phyloP scores from a whole-genome alignment of 2,113 vertebrate species.

The Notiomystis cincta region DNA sequence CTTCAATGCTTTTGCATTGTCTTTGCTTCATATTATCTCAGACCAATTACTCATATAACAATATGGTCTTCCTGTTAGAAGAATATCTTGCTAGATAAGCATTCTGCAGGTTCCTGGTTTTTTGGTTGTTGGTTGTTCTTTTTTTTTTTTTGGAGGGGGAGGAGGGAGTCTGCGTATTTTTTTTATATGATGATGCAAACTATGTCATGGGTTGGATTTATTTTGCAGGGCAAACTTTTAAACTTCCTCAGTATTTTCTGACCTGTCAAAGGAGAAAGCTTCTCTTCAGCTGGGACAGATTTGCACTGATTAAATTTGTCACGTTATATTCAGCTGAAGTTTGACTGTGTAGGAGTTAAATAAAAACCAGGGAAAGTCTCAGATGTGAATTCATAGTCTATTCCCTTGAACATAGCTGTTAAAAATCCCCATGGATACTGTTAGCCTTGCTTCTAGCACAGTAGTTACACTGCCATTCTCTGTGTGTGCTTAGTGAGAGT shows the following conservation, averaged over 20 bases:
- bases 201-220: not conserved
- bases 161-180: too few relatives aligned
- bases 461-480: not conserved
- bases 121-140: not conserved
- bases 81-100: not conserved
- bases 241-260: not conserved
- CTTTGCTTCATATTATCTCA: not conserved
- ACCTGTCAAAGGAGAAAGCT: not conserved
- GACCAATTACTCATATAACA: not conserved
- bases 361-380: slow-evolving; percentile 1
- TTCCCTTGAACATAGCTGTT: not conserved
- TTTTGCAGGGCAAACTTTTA: not conserved
- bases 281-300: not conserved
- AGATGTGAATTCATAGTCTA: not conserved
- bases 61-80: not conserved
- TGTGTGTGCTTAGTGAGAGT: not conserved
- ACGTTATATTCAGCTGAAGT: not conserved
- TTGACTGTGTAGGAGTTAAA: not conserved
- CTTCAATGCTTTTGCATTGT: not conserved
- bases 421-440: slow-evolving; percentile 2
- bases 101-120: not conserved
- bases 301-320: not conserved
- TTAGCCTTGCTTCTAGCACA: not conserved
- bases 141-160: not conserved
- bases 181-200: not conserved